Base-by-base conservation (phyloP, 2,797 vertebrate species). In the Acanthurus leucopareius region DNA sequence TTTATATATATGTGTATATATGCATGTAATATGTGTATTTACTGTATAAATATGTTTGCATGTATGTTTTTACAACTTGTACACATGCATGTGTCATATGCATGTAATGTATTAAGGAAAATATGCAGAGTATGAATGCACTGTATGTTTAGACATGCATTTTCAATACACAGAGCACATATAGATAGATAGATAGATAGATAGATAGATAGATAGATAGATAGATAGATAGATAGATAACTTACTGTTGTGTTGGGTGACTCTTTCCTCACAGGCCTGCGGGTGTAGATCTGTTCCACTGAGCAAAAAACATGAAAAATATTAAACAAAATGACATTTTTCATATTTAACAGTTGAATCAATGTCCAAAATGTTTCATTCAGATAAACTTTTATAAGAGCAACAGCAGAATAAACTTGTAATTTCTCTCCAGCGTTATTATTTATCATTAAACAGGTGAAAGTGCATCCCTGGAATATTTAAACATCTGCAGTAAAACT, bases 201-300 rank as follows among this genome's bases (percentile, higher is more conserved):
- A 32, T 5, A 32, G 28, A 32, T 5, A 32, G 28, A 5, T 5
- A 32, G 28, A 32, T 5, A 32, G 28, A 32, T 5, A 32, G 28
- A 32, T 5, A 32, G 28, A 32, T 5, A 32, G 28, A 32, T 5
- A 32, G 28, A 32, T 5, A 28, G 28, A 28, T 4, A 28, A 4
- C 10, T 53, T 22, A 53, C 51, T 22, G 89, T 94, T 35, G 79
- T 51, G 6, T 89, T 80, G 2, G 87, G 80, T 0, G 92, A 90
- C 1, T 82, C 73, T 11, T 73, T 89, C 82, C 84, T 90, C 60
- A 59, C 2, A 11, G 91, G 92, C 10, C 92, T 93, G 69, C 83
- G 89, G 32, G 92, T 93, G 85, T 94, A 95, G 79, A 95, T 93
- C 79, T 94, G 91, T 10, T 95, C 88, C 84, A 91, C 95, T 96